phyloP scores from a whole-genome alignment of 2,113 vertebrate genomes.

The Garra rufa region DNA sequence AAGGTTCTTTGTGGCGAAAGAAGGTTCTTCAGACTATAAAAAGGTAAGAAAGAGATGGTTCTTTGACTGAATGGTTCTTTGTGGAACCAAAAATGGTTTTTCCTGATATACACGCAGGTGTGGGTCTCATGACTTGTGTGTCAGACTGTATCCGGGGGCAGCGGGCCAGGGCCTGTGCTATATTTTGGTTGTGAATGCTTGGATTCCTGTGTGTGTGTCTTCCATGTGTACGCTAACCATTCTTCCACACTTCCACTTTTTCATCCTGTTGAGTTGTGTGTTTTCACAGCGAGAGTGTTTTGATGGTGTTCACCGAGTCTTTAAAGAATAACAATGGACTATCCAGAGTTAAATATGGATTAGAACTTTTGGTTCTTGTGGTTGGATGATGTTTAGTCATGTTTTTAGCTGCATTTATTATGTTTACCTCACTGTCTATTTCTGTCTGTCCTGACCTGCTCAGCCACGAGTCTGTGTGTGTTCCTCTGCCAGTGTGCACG shows the following conservation, averaged over 20 bases:
- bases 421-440: conserved; percentile 33
- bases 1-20: too few species aligned
- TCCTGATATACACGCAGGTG: conserved; percentile 3
- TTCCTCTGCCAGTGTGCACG: not conserved
- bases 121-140: not conserved
- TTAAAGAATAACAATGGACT: not conserved
- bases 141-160: not conserved
- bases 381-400: not conserved
- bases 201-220: conserved; percentile 14
- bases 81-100: too few species aligned
- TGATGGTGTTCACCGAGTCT: not conserved
- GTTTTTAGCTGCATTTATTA: not conserved
- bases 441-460: not conserved
- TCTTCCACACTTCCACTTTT: conserved; percentile 15
- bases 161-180: conserved; percentile 3
- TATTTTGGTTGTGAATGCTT: conserved; percentile 17
- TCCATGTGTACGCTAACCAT: conserved; percentile 22
- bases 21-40: too few species aligned
- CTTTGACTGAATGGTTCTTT: too few species aligned
- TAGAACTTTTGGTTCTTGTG: not conserved
- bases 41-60: too few species aligned
- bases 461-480: not conserved
- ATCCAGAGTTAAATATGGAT: not conserved
- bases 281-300: conserved; percentile 20
- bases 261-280: not conserved